Conservation (phyloP, 2,113 vertebrate genomes). For the Elephas maximus region DNA sequence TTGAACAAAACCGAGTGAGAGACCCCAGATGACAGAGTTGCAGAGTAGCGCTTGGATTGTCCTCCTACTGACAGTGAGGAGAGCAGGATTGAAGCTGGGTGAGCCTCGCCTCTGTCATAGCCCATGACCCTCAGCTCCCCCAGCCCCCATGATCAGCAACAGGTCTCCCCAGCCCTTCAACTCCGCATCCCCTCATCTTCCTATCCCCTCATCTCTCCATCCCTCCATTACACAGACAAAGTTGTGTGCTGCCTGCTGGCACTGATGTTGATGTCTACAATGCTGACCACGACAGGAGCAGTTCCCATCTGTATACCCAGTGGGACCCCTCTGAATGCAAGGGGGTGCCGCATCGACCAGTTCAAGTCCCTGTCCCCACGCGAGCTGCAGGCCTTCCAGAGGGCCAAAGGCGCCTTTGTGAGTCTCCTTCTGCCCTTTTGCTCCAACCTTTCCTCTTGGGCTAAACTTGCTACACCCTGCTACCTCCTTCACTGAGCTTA, state of each 20-base stretch:
- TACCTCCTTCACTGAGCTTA: background rate
- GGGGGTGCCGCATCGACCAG: conserved; percentile 75
- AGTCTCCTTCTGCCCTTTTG: background rate
- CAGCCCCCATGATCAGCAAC: background rate
- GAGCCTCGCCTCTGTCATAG: background rate
- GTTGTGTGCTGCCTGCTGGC: background rate
- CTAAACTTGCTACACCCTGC: background rate
- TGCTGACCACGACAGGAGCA: background rate
- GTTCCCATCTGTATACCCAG: background rate
- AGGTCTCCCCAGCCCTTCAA: no score
- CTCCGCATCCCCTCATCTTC: no score
- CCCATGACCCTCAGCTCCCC: background rate
- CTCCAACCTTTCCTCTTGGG: background rate
- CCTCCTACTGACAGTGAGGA: background rate
- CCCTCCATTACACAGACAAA: background rate
- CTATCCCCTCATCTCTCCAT: no score
- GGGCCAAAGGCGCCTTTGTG: conserved; percentile 45
- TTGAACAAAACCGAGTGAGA: background rate
- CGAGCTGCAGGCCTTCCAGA: background rate
- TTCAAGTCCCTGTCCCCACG: conserved; percentile 62
- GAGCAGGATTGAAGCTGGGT: conserved; percentile 44
- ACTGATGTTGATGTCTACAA: background rate
- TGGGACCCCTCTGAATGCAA: rapidly evolving
- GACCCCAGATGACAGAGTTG: background rate
- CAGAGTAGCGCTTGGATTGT: background rate